Evolutionary conservation across 2,113 vertebrate species (phyloP).

Genomic region (Eretmochelys imbricata): DNA sequence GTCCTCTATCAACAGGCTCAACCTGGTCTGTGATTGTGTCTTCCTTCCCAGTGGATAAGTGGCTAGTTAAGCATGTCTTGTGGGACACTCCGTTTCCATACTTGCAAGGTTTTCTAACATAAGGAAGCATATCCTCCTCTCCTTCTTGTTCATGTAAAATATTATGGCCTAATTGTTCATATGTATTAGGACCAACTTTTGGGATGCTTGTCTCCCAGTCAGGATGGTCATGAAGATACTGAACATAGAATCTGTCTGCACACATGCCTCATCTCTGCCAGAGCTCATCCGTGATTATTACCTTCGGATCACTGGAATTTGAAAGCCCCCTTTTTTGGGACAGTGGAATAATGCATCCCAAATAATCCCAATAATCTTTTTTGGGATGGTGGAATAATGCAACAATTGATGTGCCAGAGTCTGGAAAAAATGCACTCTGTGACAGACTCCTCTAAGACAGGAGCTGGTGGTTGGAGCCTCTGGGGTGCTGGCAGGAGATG

Average conservation of each 20-base stretch:
- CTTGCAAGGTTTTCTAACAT: background rate
- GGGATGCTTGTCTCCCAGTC: background rate
- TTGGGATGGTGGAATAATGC: background rate
- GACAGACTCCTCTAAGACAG: background rate
- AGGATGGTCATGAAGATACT: rapidly evolving
- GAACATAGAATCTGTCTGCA: rapidly evolving
- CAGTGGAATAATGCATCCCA: background rate
- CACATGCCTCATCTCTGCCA: background rate
- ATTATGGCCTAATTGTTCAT: background rate
- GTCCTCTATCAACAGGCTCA: rapidly evolving
- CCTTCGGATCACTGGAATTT: background rate
- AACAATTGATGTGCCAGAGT: background rate
- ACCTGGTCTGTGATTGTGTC: background rate
- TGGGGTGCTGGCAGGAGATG: rapidly evolving
- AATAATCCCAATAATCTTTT: too few species aligned
- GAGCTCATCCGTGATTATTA: rapidly evolving
- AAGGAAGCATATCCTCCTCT: background rate
- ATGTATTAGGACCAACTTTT: background rate
- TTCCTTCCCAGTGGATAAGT: background rate
- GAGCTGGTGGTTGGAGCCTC: background rate
- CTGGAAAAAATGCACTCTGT: background rate
- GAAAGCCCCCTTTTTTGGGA: background rate
- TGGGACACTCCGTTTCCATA: background rate
- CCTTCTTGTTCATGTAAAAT: background rate
- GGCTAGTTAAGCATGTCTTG: background rate